Evolutionary conservation across 1,140 invertebrate species (phyloP).

Genomic region (Oryctes rhinoceros): DNA sequence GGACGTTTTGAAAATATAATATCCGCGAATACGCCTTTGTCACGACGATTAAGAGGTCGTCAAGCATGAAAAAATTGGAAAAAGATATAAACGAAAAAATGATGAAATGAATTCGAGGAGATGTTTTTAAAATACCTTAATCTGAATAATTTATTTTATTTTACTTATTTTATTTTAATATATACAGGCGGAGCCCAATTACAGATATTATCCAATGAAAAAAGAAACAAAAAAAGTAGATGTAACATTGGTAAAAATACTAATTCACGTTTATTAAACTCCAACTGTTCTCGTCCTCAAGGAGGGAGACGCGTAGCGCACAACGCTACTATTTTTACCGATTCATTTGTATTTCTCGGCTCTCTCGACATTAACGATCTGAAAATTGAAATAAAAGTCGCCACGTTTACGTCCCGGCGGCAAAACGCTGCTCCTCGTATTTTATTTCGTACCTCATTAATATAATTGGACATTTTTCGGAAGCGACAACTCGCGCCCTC

Average conservation of each 20-base stretch:
- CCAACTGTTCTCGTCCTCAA: background rate
- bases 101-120: background rate
- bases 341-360: constrained; percentile 9
- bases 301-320: background rate
- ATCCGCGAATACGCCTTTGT: background rate
- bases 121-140: background rate
- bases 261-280: constrained; percentile 24
- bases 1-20: constrained; percentile 9
- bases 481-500: background rate
- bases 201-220: no score
- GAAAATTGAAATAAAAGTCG: constrained; percentile 32
- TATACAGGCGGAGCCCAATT: no score
- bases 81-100: background rate
- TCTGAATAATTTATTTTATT: no score
- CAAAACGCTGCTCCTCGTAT: background rate
- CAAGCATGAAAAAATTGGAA: background rate
- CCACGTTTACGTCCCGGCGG: background rate
- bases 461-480: constrained; percentile 25
- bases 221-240: no score
- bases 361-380: constrained; percentile 7
- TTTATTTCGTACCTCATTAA: constrained; percentile 36
- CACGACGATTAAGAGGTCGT: background rate
- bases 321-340: background rate
- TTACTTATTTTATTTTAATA: no score
- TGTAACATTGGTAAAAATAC: background rate